Conservation (phyloP, 37 sponge, comb jelly and placozoan species). For the Chondrosia reniformis region DNA sequence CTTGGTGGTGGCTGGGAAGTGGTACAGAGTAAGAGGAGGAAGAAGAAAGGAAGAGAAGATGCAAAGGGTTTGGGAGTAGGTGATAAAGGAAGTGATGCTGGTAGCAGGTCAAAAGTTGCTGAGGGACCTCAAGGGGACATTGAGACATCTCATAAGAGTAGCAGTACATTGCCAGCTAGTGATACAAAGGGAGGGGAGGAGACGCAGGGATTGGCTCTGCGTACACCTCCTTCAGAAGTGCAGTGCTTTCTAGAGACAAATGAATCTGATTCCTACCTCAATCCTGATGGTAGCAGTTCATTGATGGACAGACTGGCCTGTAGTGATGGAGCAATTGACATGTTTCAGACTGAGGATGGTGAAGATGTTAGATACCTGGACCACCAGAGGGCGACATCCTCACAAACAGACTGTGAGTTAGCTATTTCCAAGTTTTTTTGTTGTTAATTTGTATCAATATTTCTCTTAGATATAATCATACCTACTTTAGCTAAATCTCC, state of each 20-base stretch:
- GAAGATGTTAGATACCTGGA: too few species aligned
- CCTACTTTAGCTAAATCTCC: conserved; percentile 45
- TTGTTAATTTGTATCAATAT: not conserved
- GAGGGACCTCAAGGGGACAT: not conserved
- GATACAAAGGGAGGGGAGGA: not conserved
- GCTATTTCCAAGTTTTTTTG: not conserved
- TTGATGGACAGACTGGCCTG: not conserved
- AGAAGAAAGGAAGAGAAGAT: not conserved
- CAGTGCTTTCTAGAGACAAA: not conserved
- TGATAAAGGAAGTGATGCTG: not conserved
- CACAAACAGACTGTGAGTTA: too few species aligned
- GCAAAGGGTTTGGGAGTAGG: not conserved
- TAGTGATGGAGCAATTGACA: not conserved
- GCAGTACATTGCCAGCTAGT: not conserved
- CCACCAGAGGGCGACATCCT: too few species aligned
- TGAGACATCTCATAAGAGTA: not conserved
- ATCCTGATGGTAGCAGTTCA: not conserved
- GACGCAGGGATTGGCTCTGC: too few species aligned
- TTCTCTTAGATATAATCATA: not conserved
- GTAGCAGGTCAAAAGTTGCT: too few species aligned
- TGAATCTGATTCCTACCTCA: too few species aligned
- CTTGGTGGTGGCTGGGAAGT: conserved; percentile 40
- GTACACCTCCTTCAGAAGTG: not conserved
- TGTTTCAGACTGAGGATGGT: not conserved
- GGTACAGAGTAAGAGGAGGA: not conserved